These are phyloP conservation scores for Diploptera punctata DNA, from an alignment of 2,888 invertebrate species.

Conservation along the genomic window DNA sequence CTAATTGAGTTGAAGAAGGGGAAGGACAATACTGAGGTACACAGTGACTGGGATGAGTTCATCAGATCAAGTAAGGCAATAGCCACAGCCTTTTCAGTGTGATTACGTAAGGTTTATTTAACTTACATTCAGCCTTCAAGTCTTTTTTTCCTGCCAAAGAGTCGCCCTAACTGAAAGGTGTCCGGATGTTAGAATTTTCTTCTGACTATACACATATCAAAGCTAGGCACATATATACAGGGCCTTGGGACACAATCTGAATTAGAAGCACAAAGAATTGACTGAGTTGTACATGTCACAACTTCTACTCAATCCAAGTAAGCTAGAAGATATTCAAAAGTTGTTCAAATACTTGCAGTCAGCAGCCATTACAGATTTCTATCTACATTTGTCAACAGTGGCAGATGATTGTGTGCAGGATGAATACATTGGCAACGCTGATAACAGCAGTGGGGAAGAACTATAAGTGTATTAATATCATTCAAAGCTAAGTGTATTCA, in stretches of 20 bases:
- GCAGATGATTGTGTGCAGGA: background rate
- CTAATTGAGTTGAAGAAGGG: conserved; percentile 33
- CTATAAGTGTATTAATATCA: background rate
- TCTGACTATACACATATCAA: background rate
- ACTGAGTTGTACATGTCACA: conserved; percentile 7
- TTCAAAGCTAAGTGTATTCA: too few species aligned
- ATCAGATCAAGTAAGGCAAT: conserved; percentile 30
- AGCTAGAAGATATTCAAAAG: conserved; percentile 9
- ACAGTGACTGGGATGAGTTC: conserved; percentile 31
- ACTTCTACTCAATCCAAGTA: conserved; percentile 2
- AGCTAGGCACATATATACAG: background rate
- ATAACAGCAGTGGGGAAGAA: conserved; percentile 13
- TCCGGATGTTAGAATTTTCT: background rate
- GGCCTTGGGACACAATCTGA: background rate
- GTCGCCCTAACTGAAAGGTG: background rate
- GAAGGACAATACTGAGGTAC: conserved; percentile 30
- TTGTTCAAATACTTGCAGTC: background rate
- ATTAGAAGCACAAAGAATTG: conserved; percentile 1
- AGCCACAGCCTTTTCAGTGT: conserved; percentile 30
- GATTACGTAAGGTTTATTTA: conserved; percentile 5
- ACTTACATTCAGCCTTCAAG: background rate
- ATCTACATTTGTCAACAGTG: background rate
- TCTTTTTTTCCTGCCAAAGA: background rate
- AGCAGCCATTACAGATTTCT: background rate
- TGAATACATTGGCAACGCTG: conserved; percentile 1